Conservation (phyloP, 2,888 invertebrate genomes). For the Monopis laevigella region DNA sequence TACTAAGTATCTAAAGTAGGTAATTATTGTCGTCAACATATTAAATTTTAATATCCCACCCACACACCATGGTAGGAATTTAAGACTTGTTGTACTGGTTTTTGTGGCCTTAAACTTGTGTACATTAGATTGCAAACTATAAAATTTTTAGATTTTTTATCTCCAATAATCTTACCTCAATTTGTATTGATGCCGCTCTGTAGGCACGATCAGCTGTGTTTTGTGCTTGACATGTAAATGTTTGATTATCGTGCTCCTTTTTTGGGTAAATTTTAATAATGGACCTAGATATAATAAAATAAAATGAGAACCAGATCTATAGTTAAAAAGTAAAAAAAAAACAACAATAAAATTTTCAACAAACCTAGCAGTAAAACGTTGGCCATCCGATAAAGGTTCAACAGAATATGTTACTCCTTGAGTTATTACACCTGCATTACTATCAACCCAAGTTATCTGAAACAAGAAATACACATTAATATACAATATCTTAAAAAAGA, state of each 20-base stretch:
- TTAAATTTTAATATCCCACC: too few species aligned
- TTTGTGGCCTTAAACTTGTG: too few species aligned
- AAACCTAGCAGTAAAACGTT: conserved; percentile 79
- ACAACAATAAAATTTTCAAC: conserved; percentile 18
- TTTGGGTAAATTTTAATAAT: conserved; percentile 81
- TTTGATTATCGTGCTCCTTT: conserved; percentile 88
- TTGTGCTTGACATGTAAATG: conserved; percentile 90
- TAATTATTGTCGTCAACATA: too few species aligned
- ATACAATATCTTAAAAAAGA: too few species aligned
- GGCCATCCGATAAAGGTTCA: conserved; percentile 81
- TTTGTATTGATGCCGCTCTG: conserved; percentile 79
- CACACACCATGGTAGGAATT: too few species aligned
- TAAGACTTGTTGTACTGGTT: too few species aligned
- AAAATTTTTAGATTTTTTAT: too few species aligned
- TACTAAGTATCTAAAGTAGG: too few species aligned
- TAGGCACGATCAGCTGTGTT: conserved; percentile 89
- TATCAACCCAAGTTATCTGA: conserved; percentile 93
- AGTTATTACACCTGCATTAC: conserved; percentile 83
- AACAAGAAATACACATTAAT: conserved; percentile 1
- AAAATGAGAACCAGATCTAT: not conserved
- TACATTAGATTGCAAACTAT: too few species aligned
- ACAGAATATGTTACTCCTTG: conserved; percentile 82
- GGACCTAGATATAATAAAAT: too few species aligned
- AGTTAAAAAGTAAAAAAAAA: not conserved
- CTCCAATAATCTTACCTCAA: conserved; percentile 74